Base-by-base conservation (phyloP, 2,797 vertebrate genomes). In the Salmo trutta region DNA sequence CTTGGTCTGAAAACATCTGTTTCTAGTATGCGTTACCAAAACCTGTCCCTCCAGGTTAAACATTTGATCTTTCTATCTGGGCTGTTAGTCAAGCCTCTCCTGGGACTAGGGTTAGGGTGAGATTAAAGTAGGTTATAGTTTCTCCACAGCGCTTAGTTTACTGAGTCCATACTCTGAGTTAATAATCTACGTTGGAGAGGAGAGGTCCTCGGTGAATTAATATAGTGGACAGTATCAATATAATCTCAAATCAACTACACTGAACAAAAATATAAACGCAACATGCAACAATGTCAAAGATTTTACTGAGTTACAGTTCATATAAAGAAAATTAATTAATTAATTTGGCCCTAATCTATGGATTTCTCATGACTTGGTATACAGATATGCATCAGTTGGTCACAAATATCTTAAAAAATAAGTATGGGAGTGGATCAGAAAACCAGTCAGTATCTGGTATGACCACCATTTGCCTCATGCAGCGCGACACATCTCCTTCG, bases 91-190 rank as follows among this genome's bases (percentile, higher is more conserved):
- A 59, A n/a, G n/a, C 56, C 56, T 59, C 56, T 59, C 74, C n/a
- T 31, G 59, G 71, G 75, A 64, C 15, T 33, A 41, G 56, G 6
- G 56, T 21, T 21, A 59, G 6, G 19, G 52, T 56, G 59, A 74
- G 74, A 76, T 75, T 75, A 73, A 64, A 74, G 53, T 5, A 70
- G 70, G 53, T 62, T 62, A 59, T 73, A 56, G 27, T 19, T 56
- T 62, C 8, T 59, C 56, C 56, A 59, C 17, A 59, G 17, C 4
- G 5, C 56, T 21, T 5, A 21, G 5, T 59, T 59, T 19, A 59
- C n/a, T 59, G 6, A 59, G n/a, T 59, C 3, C 19, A 19, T 59
- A 59, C 56, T n/a, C 16, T 12, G 41, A 47, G 41, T 47, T 47
- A 47, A 47, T 36, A 36, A 10, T n/a, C 33, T 8, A 17, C 41